phyloP scores from a whole-genome alignment of 1,140 invertebrate genomes.

The Brachionus asplanchnoidis region DNA sequence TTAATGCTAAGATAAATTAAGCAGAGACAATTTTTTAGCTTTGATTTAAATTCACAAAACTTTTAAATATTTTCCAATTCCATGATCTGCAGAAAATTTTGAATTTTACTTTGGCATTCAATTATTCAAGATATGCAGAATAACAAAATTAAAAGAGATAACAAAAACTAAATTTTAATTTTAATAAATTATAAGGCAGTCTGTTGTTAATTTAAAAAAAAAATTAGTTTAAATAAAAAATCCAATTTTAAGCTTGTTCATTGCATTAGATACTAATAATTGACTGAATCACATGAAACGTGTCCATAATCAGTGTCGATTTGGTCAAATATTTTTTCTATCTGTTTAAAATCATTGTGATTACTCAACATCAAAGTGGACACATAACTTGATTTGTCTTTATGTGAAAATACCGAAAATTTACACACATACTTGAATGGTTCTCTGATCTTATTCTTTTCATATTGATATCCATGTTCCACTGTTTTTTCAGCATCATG shows the following conservation, averaged over 20 bases:
- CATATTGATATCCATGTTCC: constrained; percentile 16
- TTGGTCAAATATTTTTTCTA: neutral
- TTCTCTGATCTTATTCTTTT: constrained; percentile 1
- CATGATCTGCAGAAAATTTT: too few species aligned
- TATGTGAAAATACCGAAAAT: neutral
- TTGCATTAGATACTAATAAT: neutral
- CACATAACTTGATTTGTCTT: neutral
- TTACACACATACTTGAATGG: constrained; percentile 6
- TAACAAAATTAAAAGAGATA: too few species aligned
- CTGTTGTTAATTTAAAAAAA: too few species aligned
- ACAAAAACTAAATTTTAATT: neutral
- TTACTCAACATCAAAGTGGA: neutral
- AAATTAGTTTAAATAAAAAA: too few species aligned
- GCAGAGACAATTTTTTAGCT: too few species aligned
- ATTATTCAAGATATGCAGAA: too few species aligned
- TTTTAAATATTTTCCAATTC: too few species aligned
- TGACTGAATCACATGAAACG: neutral
- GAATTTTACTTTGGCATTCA: too few species aligned
- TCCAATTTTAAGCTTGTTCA: too few species aligned
- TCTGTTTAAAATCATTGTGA: neutral
- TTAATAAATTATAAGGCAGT: neutral
- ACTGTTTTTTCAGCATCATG: constrained; percentile 27
- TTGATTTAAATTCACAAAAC: too few species aligned
- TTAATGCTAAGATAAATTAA: too few species aligned
- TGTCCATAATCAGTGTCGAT: neutral